These are phyloP conservation scores for Dicycla oo DNA, from an alignment of 2,888 invertebrate genomes.

Conservation along the genomic window DNA sequence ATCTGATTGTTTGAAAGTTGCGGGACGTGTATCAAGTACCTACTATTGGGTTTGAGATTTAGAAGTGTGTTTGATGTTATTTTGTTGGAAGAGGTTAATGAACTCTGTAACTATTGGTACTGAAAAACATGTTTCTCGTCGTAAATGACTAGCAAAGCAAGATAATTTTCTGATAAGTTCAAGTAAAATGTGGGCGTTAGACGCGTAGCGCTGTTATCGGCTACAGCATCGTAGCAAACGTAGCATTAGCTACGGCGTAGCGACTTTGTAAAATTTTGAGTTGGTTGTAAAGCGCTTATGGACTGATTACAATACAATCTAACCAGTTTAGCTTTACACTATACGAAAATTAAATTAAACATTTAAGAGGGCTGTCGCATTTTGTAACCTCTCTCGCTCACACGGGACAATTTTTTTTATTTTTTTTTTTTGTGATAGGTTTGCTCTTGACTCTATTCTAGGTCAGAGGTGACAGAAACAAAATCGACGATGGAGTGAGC, in stretches of 20 bases:
- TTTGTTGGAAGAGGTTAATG: background rate
- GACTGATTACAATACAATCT: too few relatives aligned
- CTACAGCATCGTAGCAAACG: background rate
- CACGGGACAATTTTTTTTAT: too few relatives aligned
- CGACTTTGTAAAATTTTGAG: background rate
- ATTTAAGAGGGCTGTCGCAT: too few relatives aligned
- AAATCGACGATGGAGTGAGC: too few relatives aligned
- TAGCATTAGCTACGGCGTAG: slow-evolving; percentile 14
- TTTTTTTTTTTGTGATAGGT: too few relatives aligned
- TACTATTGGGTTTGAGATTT: slow-evolving; percentile 23
- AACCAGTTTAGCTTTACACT: too few relatives aligned
- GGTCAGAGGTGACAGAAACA: too few relatives aligned
- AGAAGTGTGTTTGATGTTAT: background rate
- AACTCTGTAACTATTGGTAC: background rate
- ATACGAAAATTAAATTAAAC: too few relatives aligned
- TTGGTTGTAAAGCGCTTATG: background rate
- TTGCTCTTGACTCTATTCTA: too few relatives aligned
- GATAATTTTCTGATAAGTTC: background rate
- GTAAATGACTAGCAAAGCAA: background rate
- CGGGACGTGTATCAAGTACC: slow-evolving; percentile 26
- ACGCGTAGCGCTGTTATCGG: too few relatives aligned
- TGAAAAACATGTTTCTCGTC: background rate
- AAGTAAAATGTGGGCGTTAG: background rate
- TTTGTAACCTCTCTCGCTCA: too few relatives aligned
- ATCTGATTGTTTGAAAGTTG: slow-evolving; percentile 53